A percentile compares a stretch with the other conserved stretches of the same genome.
Conservation (phyloP, 1,140 invertebrate species). For the Nasonia vitripennis region DNA sequence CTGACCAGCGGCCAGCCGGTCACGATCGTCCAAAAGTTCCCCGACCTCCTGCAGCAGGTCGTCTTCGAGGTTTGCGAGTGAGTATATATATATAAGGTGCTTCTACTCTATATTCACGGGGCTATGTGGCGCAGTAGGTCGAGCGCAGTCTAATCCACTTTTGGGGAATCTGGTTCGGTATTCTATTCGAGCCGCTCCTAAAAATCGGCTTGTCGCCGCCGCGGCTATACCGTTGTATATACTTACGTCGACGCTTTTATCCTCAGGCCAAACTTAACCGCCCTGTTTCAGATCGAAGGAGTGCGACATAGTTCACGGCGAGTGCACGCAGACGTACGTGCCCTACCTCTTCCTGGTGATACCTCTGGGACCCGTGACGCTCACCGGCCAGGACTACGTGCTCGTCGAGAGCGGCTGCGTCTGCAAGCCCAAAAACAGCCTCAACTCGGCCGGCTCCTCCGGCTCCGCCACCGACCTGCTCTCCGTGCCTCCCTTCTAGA, state of each 20-base stretch:
- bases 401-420: constrained; percentile 94
- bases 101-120: no score
- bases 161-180: constrained; percentile 23
- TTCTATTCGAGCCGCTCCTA: constrained; percentile 17
- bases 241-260: no score
- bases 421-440: constrained; percentile 86
- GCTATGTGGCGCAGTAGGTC: constrained; percentile 7
- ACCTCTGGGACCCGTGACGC: constrained; percentile 90
- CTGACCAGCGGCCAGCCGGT: constrained; percentile 93
- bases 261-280: no score
- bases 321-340: constrained; percentile 94
- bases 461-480: constrained; percentile 3
- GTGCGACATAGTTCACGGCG: constrained; percentile 90
- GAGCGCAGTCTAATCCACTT: constrained; percentile 11
- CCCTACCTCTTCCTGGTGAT: constrained; percentile 94
- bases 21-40: constrained; percentile 95
- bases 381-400: constrained; percentile 94
- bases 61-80: constrained; percentile 88
- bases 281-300: constrained; percentile 82
- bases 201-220: background rate
- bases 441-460: background rate
- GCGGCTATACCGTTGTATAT: background rate
- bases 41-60: constrained; percentile 94
- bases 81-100: constrained; percentile 56
- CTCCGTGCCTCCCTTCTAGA: constrained; percentile 28